Percentiles rank a stretch among this genome's conserved stretches.
phyloP scores from a whole-genome alignment of 1,140 invertebrate species.

The Calliphora vicina region DNA sequence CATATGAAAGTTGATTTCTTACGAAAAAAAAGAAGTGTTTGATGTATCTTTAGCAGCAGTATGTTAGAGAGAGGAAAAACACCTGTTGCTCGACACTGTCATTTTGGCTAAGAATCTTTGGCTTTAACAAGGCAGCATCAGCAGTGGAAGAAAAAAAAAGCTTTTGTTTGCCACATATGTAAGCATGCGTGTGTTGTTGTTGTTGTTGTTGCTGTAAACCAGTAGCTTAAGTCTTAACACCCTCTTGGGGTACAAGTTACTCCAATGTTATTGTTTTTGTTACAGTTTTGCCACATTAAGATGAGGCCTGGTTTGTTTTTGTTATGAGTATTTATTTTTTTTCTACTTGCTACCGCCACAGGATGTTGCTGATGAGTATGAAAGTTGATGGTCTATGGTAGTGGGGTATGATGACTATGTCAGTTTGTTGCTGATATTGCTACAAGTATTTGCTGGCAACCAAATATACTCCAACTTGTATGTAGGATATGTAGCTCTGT shows the following conservation, averaged over 20 bases:
- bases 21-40: background rate
- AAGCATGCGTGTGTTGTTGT: too few species aligned
- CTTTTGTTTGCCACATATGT: too few species aligned
- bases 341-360: background rate
- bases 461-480: too few species aligned
- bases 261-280: background rate
- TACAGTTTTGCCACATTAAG: background rate
- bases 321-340: background rate
- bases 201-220: background rate
- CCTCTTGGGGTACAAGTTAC: slow-evolving; percentile 24
- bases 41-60: background rate
- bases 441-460: too few species aligned
- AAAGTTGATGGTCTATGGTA: background rate
- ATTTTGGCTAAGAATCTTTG: background rate
- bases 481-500: too few species aligned
- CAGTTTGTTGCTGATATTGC: background rate
- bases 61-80: slow-evolving; percentile 5
- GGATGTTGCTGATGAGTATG: slow-evolving; percentile 18
- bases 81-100: slow-evolving; percentile 3
- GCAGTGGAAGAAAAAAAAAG: background rate
- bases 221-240: slow-evolving; percentile 25
- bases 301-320: background rate
- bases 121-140: background rate
- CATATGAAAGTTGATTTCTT: background rate
- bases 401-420: background rate